A percentile compares a stretch with the other conserved stretches of the same genome.
These are phyloP conservation scores for Menidia beryllina DNA, from an alignment of 2,113 vertebrate genomes.

Conservation along the genomic window DNA sequence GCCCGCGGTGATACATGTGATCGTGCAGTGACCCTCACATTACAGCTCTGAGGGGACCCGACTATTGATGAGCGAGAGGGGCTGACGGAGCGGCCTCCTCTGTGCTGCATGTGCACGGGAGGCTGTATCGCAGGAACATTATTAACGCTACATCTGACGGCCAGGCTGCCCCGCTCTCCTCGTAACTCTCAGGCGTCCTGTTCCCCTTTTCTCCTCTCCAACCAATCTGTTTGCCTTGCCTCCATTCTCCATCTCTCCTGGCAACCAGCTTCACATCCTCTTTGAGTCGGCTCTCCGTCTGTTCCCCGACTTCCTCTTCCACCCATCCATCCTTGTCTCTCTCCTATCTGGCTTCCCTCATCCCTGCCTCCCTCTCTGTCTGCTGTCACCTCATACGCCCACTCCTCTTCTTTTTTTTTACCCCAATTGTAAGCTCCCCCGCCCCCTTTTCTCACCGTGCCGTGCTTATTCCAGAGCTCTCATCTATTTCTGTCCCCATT, in stretches of 20 bases:
- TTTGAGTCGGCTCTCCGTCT: constrained; percentile 31
- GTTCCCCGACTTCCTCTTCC: constrained; percentile 35
- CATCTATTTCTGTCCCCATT: constrained; percentile 8
- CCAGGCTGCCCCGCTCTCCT: constrained; percentile 28
- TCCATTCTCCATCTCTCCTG: constrained; percentile 43
- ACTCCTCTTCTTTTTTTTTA: constrained; percentile 1
- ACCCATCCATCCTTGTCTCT: constrained; percentile 35
- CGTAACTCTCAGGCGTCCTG: constrained; percentile 33
- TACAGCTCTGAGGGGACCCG: constrained; percentile 58
- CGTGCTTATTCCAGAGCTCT: constrained; percentile 16
- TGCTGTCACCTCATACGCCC: constrained; percentile 33
- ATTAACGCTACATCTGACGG: constrained; percentile 56
- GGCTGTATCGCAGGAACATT: constrained; percentile 43
- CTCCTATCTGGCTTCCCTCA: constrained; percentile 30
- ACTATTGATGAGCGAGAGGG: constrained; percentile 50
- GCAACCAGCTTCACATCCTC: constrained; percentile 38
- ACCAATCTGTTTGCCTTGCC: constrained; percentile 42
- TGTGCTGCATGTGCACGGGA: constrained; percentile 11
- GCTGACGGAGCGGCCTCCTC: constrained; percentile 53
- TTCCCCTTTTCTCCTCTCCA: constrained; percentile 23
- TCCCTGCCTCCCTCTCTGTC: constrained; percentile 31
- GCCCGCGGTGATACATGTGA: constrained; percentile 54
- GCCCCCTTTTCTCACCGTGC: not conserved
- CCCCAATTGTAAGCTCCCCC: constrained; percentile 22
- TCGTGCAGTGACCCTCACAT: constrained; percentile 69